A percentile compares a stretch with the other conserved stretches of the same genome.
These are phyloP conservation scores for Verasper variegatus DNA, from an alignment of 2,113 vertebrate species.

Conservation along the genomic window DNA sequence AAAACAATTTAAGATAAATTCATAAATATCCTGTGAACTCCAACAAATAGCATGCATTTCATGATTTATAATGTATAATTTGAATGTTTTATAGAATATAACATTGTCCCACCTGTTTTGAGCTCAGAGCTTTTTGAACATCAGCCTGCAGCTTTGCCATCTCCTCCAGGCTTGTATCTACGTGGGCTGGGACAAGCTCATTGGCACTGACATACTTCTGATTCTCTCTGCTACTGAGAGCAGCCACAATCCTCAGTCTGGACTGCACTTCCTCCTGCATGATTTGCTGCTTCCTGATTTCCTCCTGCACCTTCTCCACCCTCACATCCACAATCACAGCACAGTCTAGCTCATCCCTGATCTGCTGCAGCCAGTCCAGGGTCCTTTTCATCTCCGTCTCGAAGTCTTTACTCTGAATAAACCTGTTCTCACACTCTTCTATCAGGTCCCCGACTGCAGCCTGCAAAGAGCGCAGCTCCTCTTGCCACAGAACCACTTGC, in stretches of 20 bases:
- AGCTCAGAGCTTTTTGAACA: constrained; percentile 86
- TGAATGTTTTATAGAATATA: not conserved
- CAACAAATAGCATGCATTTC: not conserved
- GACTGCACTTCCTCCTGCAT: constrained; percentile 96
- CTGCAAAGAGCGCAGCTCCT: constrained; percentile 87
- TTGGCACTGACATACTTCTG: constrained; percentile 89
- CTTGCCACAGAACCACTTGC: constrained; percentile 89
- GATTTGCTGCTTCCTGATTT: constrained; percentile 94
- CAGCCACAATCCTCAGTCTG: constrained; percentile 91
- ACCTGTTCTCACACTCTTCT: constrained; percentile 90
- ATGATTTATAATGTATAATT: not conserved
- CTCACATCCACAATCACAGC: constrained; percentile 87
- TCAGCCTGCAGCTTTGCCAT: constrained; percentile 88
- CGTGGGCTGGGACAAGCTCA: constrained; percentile 88
- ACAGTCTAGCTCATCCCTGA: constrained; percentile 86
- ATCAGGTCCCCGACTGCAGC: constrained; percentile 85
- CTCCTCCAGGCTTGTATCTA: constrained; percentile 88
- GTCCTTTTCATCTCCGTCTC: constrained; percentile 92
- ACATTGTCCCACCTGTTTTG: constrained; percentile 86
- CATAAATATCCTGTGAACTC: not conserved
- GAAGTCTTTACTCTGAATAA: constrained; percentile 90
- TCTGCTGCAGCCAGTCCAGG: constrained; percentile 90
- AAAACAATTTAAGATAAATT: not conserved
- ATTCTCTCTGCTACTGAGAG: constrained; percentile 90
- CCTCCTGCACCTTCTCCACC: constrained; percentile 92